Evolutionary conservation across 2,113 vertebrate species (phyloP).

Genomic region (Lophochroa leadbeateri): DNA sequence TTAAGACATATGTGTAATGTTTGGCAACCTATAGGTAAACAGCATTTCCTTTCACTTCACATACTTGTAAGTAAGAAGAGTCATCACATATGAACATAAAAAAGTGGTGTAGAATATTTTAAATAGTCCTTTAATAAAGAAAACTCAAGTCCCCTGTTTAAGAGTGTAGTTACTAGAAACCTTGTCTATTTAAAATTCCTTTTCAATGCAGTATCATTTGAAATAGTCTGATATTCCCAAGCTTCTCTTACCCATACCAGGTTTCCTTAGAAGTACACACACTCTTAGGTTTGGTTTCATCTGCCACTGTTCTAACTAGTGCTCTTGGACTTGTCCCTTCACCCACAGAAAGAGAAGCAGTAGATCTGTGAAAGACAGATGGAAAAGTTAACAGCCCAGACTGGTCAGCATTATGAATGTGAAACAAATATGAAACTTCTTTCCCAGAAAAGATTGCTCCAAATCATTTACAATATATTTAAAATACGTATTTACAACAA

Average conservation of each 20-base stretch:
- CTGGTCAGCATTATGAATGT: fast-evolving
- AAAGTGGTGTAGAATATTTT: background rate
- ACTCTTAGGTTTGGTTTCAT: constrained; percentile 85
- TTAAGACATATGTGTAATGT: background rate
- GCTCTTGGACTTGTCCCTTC: constrained; percentile 79
- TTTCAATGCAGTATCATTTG: background rate
- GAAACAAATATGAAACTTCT: background rate
- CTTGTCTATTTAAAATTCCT: background rate
- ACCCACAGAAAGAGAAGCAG: constrained; percentile 74
- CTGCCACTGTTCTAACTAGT: constrained; percentile 71
- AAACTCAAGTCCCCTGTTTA: background rate
- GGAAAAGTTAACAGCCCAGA: background rate
- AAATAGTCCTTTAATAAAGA: background rate
- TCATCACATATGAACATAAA: background rate
- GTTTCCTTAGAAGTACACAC: constrained; percentile 85
- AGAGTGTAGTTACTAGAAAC: background rate
- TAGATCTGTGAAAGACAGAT: constrained; percentile 71
- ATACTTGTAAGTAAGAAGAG: background rate
- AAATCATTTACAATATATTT: fast-evolving
- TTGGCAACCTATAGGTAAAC: background rate
- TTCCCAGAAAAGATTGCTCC: background rate
- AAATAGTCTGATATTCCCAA: background rate
- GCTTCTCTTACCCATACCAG: constrained; percentile 89
- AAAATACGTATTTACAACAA: background rate
- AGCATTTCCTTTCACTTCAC: background rate